These are phyloP conservation scores for Mayetiola destructor DNA, from an alignment of 2,888 invertebrate genomes.

Conservation along the genomic window DNA sequence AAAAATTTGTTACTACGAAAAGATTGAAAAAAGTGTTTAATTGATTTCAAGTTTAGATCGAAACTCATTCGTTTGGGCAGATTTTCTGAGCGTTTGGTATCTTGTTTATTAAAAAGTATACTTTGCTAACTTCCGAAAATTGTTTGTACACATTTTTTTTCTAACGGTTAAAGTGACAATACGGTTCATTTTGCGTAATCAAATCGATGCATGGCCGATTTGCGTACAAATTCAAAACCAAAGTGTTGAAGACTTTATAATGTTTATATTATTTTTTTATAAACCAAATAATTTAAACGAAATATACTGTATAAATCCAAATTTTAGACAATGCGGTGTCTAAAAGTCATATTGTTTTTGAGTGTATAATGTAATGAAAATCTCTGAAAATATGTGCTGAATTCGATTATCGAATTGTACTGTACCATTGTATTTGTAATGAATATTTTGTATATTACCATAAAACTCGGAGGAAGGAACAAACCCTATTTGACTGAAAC, in stretches of 20 bases:
- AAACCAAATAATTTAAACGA: no score
- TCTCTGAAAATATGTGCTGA: constrained; percentile 10
- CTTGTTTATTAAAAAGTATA: not conserved
- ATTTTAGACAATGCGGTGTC: no score
- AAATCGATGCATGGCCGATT: no score
- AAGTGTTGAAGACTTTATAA: no score
- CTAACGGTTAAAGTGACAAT: no score
- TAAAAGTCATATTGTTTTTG: no score
- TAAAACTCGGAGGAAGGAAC: constrained; percentile 5
- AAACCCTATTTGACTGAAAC: constrained; percentile 8
- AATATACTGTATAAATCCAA: no score
- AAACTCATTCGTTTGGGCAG: constrained; percentile 8
- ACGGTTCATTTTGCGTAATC: no score
- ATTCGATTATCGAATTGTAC: constrained; percentile 5
- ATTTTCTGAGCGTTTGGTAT: constrained; percentile 10
- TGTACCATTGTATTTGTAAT: constrained; percentile 9
- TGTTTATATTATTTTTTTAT: no score
- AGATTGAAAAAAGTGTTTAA: constrained; percentile 8
- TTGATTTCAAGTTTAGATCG: constrained; percentile 3
- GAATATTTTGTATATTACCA: constrained; percentile 11
- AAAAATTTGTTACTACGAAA: constrained; percentile 6
- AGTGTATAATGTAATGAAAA: no score
- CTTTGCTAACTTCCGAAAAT: constrained; percentile 7
- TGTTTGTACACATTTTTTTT: no score
- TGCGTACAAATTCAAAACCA: no score